Base-by-base conservation (phyloP, 2,888 invertebrate genomes). In the Macrophya annulata region DNA sequence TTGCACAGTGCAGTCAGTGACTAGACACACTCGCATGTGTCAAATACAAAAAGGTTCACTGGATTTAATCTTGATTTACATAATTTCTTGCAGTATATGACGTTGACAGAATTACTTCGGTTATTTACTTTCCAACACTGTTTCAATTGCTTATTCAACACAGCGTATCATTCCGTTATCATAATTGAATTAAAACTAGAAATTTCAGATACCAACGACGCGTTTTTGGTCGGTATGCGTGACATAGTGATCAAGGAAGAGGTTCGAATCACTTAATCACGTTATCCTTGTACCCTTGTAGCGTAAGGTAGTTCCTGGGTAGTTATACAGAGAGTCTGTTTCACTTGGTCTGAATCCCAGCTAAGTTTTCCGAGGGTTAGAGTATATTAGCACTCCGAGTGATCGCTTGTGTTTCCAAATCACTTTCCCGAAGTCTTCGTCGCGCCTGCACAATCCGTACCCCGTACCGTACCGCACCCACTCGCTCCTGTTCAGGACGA, bases 361-460 rank as follows among this genome's bases (percentile, higher is more conserved):
- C 15, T 37, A 68, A 37, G 68, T 68, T 37, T 68, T 12, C 71
- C 40, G 21, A 45, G 74, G 43, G n/a, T 68, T 37, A 25, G 68
- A 37, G 37, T 81, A 62, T 81, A 59, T 62, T 81, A 62, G 81
- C 43, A 81, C 79, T 81, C 81, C 21, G 81, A 15, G 62, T 62
- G 81, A 81, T 81, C 81, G 81, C 81, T 81, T 62, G 62, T 62
- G 62, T 62, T 81, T 81, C 81, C 40, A 81, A 81, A 81, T 81
- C 81, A 81, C 81, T 81, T 81, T 25, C 59, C 25, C 37, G 9
- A 59, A 81, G 81, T 81, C 59, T 48, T 55, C 77, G n/a, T 77
- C 77, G n/a, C 21, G n/a, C 21, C 31, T 31, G 31, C 1, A 31
- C 31, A 1, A 3, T 3, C 17, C 68, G 9, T 37, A 4, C 6